These are phyloP conservation scores for Platypus cylindrus DNA, from an alignment of 2,888 invertebrate species.

Conservation along the genomic window DNA sequence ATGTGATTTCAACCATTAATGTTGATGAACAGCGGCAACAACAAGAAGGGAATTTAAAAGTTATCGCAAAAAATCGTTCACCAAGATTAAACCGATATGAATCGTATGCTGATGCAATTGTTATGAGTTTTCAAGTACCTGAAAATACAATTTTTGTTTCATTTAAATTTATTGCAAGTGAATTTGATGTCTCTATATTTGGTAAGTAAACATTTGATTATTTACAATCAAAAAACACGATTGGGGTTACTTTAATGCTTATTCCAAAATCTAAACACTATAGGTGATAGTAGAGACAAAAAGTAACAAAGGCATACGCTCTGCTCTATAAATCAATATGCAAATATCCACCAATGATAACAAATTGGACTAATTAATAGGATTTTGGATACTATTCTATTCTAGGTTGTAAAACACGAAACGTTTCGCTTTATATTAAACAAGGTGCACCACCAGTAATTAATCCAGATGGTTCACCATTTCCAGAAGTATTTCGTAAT, in stretches of 20 bases:
- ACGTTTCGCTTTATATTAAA: constrained; percentile 60
- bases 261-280: too few species aligned
- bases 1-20: too few species aligned
- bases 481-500: constrained; percentile 40
- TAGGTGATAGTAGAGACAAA: too few species aligned
- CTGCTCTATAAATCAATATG: not conserved
- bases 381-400: constrained; percentile 13
- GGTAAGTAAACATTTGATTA: constrained; percentile 26
- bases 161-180: constrained; percentile 30
- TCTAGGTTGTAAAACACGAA: constrained; percentile 30
- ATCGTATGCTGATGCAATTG: constrained; percentile 27
- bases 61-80: constrained; percentile 23
- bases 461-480: constrained; percentile 66
- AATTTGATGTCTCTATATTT: constrained; percentile 27
- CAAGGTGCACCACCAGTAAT: constrained; percentile 73
- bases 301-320: too few species aligned
- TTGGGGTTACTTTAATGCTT: too few species aligned
- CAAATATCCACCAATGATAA: not conserved
- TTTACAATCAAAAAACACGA: not conserved
- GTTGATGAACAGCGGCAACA: too few species aligned
- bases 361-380: constrained; percentile 2
- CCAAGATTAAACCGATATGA: constrained; percentile 26
- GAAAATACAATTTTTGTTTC: constrained; percentile 27
- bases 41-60: constrained; percentile 7
- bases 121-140: constrained; percentile 31